phyloP scores from a whole-genome alignment of 2,888 invertebrate genomes.

The Cosmorhoe ocellata region DNA sequence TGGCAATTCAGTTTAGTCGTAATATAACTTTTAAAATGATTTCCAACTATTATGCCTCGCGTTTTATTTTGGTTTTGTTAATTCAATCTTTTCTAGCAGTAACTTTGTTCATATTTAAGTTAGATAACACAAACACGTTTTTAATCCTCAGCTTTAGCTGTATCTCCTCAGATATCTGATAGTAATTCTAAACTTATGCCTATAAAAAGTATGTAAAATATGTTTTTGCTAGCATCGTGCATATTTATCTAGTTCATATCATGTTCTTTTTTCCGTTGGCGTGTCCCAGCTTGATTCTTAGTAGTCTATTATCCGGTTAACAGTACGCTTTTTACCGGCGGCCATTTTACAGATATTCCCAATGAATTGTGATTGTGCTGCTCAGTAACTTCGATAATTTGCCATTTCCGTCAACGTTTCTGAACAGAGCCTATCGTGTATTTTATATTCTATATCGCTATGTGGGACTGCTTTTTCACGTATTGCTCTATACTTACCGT shows the following conservation, averaged over 20 bases:
- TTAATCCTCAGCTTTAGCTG: too few relatives aligned
- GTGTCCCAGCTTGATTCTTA: constrained; percentile 14
- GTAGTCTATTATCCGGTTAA: constrained; percentile 24
- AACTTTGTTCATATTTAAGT: too few relatives aligned
- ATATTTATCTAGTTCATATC: constrained; percentile 12
- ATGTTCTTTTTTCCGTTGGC: constrained; percentile 14
- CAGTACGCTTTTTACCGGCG: constrained; percentile 15
- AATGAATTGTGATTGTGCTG: constrained; percentile 18
- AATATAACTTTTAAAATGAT: too few relatives aligned
- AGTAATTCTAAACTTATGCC: too few relatives aligned
- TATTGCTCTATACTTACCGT: constrained; percentile 24
- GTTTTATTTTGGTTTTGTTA: too few relatives aligned
- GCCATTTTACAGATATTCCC: constrained; percentile 17
- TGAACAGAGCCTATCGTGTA: constrained; percentile 17
- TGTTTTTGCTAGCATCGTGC: background rate
- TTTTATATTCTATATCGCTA: background rate
- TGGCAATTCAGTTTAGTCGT: too few relatives aligned
- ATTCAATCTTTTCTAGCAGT: too few relatives aligned
- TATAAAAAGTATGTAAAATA: too few relatives aligned
- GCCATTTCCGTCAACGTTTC: constrained; percentile 58
- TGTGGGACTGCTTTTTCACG: constrained; percentile 28
- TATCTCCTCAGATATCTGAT: too few relatives aligned
- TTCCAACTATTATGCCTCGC: too few relatives aligned
- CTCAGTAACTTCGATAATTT: constrained; percentile 32
- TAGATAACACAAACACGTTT: too few relatives aligned